Evolutionary conservation across 2,888 invertebrate genomes (phyloP).

Genomic region (Andrena bicolor): DNA sequence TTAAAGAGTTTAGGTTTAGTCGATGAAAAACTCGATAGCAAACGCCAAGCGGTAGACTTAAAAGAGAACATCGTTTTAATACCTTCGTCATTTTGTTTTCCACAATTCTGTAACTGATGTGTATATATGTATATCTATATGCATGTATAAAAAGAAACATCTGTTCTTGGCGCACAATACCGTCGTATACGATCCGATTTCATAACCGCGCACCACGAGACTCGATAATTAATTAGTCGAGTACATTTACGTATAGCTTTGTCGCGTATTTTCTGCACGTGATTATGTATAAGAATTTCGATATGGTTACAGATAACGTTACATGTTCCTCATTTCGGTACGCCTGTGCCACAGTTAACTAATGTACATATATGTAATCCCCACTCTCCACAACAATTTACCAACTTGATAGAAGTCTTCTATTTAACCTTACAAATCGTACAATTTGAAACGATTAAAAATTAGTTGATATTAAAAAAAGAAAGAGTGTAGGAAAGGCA

Average conservation of each 20-base stretch:
- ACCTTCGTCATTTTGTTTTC: background rate
- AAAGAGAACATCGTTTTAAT: conserved; percentile 15
- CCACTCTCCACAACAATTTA: conserved; percentile 1
- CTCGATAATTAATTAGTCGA: conserved; percentile 18
- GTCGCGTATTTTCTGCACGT: background rate
- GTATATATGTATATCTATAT: conserved; percentile 15
- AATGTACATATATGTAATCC: conserved; percentile 1
- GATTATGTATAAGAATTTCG: conserved; percentile 22
- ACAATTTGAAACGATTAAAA: background rate
- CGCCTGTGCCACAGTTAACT: background rate
- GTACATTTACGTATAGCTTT: conserved; percentile 33
- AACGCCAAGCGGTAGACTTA: conserved; percentile 21
- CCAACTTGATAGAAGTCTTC: background rate
- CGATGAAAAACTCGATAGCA: too few species aligned
- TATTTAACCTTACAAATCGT: background rate
- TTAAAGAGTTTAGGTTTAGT: too few species aligned
- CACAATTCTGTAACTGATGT: conserved; percentile 1
- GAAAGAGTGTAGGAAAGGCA: background rate
- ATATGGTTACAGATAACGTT: conserved; percentile 15
- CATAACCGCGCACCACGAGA: background rate
- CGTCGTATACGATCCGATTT: conserved; percentile 17
- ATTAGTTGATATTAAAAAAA: background rate
- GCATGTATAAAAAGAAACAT: conserved; percentile 17
- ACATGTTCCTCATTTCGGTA: background rate
- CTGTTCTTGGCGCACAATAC: conserved; percentile 21